These are phyloP conservation scores for Brachynemurus nebulosus DNA, from an alignment of 2,888 invertebrate species.

Conservation along the genomic window DNA sequence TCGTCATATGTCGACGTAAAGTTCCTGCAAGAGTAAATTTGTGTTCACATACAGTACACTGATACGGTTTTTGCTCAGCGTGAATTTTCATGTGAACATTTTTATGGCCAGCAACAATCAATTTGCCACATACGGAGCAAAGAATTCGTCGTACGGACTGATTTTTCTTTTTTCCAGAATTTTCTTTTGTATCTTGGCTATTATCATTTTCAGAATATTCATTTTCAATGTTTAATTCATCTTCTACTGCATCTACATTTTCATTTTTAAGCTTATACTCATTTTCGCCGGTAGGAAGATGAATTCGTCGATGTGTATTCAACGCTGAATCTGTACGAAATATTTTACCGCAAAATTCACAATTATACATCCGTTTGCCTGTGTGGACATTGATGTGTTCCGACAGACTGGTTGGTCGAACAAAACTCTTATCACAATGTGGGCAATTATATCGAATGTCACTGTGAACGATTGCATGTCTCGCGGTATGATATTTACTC, in stretches of 20 bases:
- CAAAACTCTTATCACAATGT: slow-evolving; percentile 6
- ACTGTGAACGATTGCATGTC: slow-evolving; percentile 3
- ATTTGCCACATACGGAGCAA: slow-evolving; percentile 1
- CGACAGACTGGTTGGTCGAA: not conserved
- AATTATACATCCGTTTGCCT: slow-evolving; percentile 2
- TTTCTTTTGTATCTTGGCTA: not conserved
- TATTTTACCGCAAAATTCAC: slow-evolving; percentile 10
- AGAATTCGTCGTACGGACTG: not conserved
- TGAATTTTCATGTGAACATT: slow-evolving; percentile 3
- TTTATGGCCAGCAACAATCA: slow-evolving; percentile 1
- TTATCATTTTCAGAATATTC: not conserved
- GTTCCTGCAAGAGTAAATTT: slow-evolving; percentile 8
- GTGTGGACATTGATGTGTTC: slow-evolving; percentile 7
- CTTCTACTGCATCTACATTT: not conserved
- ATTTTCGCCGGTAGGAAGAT: too few species aligned
- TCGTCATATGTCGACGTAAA: slow-evolving; percentile 10
- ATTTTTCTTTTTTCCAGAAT: not conserved
- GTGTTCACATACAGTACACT: slow-evolving; percentile 11
- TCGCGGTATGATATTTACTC: slow-evolving; percentile 4
- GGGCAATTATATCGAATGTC: not conserved
- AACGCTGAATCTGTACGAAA: slow-evolving; percentile 2
- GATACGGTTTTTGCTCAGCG: slow-evolving; percentile 6
- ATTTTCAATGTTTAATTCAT: not conserved
- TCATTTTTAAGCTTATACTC: too few species aligned
- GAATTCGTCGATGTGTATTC: slow-evolving; percentile 6